Percentiles rank a stretch among this genome's conserved stretches.
phyloP scores from a whole-genome alignment of 2,113 vertebrate genomes.

The Pongo abelii region DNA sequence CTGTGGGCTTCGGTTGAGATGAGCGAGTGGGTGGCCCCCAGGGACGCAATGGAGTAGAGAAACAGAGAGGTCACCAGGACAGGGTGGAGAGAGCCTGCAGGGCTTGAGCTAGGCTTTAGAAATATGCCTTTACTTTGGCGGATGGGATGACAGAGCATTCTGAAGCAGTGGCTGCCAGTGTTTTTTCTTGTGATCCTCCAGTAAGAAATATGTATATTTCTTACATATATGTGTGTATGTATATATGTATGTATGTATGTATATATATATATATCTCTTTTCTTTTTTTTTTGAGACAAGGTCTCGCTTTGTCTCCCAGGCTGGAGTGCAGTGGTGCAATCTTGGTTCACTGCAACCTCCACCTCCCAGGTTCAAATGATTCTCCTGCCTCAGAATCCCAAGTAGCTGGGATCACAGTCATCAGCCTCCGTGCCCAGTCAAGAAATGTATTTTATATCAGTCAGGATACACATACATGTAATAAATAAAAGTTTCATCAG shows the following conservation, averaged over 20 bases:
- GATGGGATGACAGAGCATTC: not conserved
- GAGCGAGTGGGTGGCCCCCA: not conserved
- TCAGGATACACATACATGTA: not conserved
- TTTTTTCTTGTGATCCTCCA: not conserved
- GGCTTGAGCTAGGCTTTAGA: not conserved
- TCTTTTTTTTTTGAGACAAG: too few species aligned
- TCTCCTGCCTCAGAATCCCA: too few species aligned
- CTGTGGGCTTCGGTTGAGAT: slow-evolving; percentile 12
- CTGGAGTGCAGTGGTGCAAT: too few species aligned
- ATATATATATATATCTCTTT: too few species aligned
- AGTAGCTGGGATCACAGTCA: too few species aligned
- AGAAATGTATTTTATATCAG: not conserved
- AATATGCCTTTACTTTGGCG: not conserved
- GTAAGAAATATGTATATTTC: not conserved
- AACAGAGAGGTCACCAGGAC: not conserved
- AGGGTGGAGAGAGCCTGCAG: not conserved
- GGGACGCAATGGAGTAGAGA: not conserved
- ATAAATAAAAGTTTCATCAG: not conserved
- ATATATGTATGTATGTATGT: too few species aligned
- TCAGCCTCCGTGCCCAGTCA: too few species aligned
- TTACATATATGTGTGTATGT: not conserved
- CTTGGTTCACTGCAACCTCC: too few species aligned
- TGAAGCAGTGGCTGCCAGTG: not conserved
- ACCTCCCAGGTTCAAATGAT: too few species aligned
- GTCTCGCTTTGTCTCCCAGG: too few species aligned